Conservation (phyloP, 2,797 vertebrate species). For the Telmatherina bonti region DNA sequence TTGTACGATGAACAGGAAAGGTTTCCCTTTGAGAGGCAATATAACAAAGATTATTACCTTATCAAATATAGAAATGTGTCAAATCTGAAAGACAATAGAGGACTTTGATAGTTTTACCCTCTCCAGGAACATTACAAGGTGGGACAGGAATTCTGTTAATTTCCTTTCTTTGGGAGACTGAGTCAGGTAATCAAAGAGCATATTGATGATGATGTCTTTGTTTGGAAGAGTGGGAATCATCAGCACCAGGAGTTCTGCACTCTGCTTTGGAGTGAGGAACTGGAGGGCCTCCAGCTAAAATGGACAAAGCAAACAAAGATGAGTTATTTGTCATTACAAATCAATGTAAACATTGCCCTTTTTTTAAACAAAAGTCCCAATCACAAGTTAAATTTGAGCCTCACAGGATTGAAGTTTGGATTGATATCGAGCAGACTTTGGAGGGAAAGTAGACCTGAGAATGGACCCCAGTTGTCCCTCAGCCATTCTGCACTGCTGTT, state of each 20-base stretch:
- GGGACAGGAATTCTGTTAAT: constrained; percentile 52
- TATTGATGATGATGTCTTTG: constrained; percentile 57
- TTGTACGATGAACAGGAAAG: constrained; percentile 73
- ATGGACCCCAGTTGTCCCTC: constrained; percentile 68
- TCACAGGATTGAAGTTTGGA: constrained; percentile 70
- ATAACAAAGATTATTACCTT: constrained; percentile 18
- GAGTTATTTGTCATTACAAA: background rate
- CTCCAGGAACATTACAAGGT: constrained; percentile 35
- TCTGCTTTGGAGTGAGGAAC: constrained; percentile 68
- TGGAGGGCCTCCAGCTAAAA: constrained; percentile 67
- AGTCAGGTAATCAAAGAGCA: constrained; percentile 66
- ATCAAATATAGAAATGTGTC: background rate
- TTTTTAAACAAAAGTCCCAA: too few species aligned
- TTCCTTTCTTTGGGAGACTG: constrained; percentile 2
- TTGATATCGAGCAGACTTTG: constrained; percentile 65
- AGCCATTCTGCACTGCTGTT: constrained; percentile 71
- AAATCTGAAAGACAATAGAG: background rate
- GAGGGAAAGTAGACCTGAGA: constrained; percentile 61
- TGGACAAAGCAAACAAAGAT: background rate
- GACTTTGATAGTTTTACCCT: constrained; percentile 37
- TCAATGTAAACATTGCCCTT: background rate
- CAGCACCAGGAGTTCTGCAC: constrained; percentile 65
- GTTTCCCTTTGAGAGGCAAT: constrained; percentile 55
- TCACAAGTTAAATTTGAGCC: background rate
- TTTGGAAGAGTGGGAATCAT: constrained; percentile 34